These are phyloP conservation scores for Gobionotothen gibberifrons DNA, from an alignment of 2,797 vertebrate genomes.

Conservation along the genomic window DNA sequence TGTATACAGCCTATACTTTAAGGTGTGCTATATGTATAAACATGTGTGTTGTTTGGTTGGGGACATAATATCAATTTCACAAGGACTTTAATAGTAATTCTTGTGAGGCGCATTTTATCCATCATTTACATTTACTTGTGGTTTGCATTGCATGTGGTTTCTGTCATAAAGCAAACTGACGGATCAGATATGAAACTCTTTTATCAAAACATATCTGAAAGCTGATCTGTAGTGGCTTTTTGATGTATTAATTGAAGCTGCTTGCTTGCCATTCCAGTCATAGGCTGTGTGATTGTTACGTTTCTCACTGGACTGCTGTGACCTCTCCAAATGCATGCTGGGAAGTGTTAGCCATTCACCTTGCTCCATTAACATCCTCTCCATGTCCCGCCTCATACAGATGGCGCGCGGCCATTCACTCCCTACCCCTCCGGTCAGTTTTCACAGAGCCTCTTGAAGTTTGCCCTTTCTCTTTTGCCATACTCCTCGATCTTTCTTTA, in stretches of 20 bases:
- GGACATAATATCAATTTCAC: conserved; percentile 67
- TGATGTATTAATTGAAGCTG: conserved; percentile 23
- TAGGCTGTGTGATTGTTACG: conserved; percentile 45
- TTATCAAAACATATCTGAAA: conserved; percentile 17
- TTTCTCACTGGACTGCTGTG: conserved; percentile 44
- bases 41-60: conserved; percentile 52
- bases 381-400: conserved; percentile 80
- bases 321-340: conserved; percentile 78
- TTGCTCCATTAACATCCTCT: conserved; percentile 76
- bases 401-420: conserved; percentile 81
- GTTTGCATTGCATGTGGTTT: conserved; percentile 66
- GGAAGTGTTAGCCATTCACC: conserved; percentile 57
- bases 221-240: conserved; percentile 56
- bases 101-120: conserved; percentile 65
- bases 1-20: conserved; percentile 44
- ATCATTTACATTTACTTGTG: conserved; percentile 41
- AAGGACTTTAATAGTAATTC: conserved; percentile 51
- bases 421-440: conserved; percentile 85
- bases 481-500: conserved; percentile 34
- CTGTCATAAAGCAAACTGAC: conserved; percentile 39
- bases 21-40: conserved; percentile 29
- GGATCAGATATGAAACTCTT: conserved; percentile 46
- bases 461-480: conserved; percentile 65
- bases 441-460: conserved; percentile 70
- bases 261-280: conserved; percentile 42